A percentile compares a stretch with the other conserved stretches of the same genome.
Evolutionary conservation across 2,797 vertebrate species (phyloP).

Genomic region (Podarcis siculus): DNA sequence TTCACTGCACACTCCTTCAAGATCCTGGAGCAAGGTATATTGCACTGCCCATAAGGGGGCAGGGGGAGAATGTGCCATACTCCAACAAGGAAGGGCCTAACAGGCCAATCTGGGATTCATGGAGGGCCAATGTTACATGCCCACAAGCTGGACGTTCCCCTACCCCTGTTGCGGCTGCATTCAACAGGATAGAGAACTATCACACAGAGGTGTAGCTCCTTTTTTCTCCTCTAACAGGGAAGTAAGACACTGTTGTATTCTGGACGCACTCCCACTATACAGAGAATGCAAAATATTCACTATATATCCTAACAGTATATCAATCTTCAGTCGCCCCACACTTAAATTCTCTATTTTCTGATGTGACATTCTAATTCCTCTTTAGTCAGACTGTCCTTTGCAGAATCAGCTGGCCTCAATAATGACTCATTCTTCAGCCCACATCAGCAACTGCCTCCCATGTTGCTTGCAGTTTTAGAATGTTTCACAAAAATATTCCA

Average conservation of each 20-base stretch:
- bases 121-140: too few species aligned
- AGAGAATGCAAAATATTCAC: background rate
- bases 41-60: too few species aligned
- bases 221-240: background rate
- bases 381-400: background rate
- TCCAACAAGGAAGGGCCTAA: too few species aligned
- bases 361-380: background rate
- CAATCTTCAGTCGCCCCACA: too few species aligned
- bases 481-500: background rate
- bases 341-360: background rate
- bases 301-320: too few species aligned
- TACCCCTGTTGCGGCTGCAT: background rate
- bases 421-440: background rate
- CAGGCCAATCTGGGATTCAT: too few species aligned
- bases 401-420: background rate
- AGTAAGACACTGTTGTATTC: background rate
- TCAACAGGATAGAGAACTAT: background rate
- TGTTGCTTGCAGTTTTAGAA: background rate
- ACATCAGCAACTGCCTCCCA: background rate
- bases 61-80: too few species aligned
- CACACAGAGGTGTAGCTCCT: background rate
- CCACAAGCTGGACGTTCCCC: too few species aligned
- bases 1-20: too few species aligned
- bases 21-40: too few species aligned
- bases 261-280: background rate